Conservation (phyloP, 2,113 vertebrate genomes). For the Gnathonemus echidnorhynchus region DNA sequence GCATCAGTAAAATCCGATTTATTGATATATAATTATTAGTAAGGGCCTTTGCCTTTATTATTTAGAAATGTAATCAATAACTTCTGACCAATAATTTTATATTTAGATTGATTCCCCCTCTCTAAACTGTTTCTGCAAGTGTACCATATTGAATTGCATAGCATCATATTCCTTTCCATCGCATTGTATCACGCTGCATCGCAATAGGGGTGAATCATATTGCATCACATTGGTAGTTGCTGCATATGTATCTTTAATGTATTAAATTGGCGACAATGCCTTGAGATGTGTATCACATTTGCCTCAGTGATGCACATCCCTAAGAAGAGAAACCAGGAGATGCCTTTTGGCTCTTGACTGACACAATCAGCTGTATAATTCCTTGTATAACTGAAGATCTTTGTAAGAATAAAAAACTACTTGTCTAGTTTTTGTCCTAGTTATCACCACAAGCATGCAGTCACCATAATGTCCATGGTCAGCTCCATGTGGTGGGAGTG, state of each 20-base stretch:
- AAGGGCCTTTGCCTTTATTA: background rate
- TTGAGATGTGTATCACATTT: background rate
- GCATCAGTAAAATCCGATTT: background rate
- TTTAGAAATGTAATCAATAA: background rate
- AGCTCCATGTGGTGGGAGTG: slow-evolving; percentile 8
- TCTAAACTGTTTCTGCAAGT: background rate
- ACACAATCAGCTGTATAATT: background rate
- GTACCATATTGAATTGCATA: background rate
- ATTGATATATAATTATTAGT: background rate
- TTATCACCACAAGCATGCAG: background rate
- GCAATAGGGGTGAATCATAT: background rate
- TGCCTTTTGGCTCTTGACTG: background rate
- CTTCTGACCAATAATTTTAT: background rate
- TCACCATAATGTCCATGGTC: background rate
- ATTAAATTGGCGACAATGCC: background rate
- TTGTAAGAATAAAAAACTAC: background rate
- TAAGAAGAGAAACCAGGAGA: background rate
- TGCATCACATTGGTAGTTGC: background rate
- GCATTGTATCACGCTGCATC: background rate
- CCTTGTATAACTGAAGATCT: background rate
- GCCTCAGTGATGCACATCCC: background rate
- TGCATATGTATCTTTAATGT: background rate
- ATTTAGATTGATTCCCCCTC: background rate
- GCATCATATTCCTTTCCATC: background rate
- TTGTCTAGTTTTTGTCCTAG: background rate